Base-by-base conservation (phyloP, 64 coral and sea anemone species). In the Pachyseris speciosa region DNA sequence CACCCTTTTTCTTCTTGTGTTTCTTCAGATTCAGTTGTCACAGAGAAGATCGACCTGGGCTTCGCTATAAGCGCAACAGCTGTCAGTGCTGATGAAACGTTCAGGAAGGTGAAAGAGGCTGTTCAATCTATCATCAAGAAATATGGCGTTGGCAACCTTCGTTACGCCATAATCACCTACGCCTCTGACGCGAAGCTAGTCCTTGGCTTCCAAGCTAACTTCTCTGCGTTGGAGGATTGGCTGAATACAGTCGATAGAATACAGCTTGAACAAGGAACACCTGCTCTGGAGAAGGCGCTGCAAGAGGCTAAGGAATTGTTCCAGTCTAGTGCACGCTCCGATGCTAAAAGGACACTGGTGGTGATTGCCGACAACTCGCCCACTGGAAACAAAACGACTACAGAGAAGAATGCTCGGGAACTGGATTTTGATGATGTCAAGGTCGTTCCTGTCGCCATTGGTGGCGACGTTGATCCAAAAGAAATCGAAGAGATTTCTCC, bases 301-400 rank as follows among this genome's bases (percentile, higher is more conserved):
- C 84, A 41, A 28, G 17, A 86, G 58, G 95, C 95, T 4, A 67
- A 42, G 64, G 65, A 68, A 9, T 45, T 92, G 19, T 97, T 97
- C 79, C 72, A 97, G 47, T 72, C 43, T n/a, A 83, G 50, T 13
- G 79, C 86, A 2, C 84, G 96, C 1, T 79, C 86, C 3, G 88
- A 92, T 19, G 96, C 93, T 2, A 95, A 92, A 44, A 95, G 91
- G 74, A 84, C 91, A 15, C 59, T 95, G n/a, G 81, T 99, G 5
- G 65, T 99, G 2, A 64, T 99, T 25, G 95, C 86, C 9, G 93
- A 99, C 63, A 93, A 86, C 55, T 92, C 78, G 37, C 91, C 91
- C 4, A 67, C 60, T n/a, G 78, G 75, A 32, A 61, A 92, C 39
- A 61, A 72, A 1, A 40, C 83, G 20, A 64, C 39, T 27, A 69